Evolutionary conservation across 2,113 vertebrate genomes (phyloP).

Genomic region (Polypterus bichir): DNA sequence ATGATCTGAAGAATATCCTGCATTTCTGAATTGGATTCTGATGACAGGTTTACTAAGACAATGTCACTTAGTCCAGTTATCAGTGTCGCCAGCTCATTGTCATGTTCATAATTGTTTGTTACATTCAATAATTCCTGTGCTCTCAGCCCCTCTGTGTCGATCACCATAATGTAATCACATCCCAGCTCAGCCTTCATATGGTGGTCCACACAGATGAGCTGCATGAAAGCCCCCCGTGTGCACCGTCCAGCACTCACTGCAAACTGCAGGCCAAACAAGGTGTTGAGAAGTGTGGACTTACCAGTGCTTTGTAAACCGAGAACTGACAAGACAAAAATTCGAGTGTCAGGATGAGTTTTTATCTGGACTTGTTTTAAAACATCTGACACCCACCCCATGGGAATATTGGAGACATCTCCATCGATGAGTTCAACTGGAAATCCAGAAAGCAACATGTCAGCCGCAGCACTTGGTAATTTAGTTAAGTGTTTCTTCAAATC

Average conservation of each 20-base stretch:
- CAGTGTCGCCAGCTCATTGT: slow-evolving; percentile 35
- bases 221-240: slow-evolving; percentile 29
- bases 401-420: slow-evolving; percentile 7
- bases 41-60: slow-evolving; percentile 33
- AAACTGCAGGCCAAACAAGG: slow-evolving; percentile 49
- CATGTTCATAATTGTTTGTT: slow-evolving; percentile 34
- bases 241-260: slow-evolving; percentile 27
- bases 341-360: background rate
- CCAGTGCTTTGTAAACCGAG: slow-evolving; percentile 6
- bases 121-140: slow-evolving; percentile 1
- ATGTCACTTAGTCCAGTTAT: slow-evolving; percentile 42
- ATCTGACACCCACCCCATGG: slow-evolving; percentile 1
- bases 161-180: no score
- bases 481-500: slow-evolving; percentile 16
- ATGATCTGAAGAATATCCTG: no score
- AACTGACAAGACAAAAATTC: background rate
- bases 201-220: no score
- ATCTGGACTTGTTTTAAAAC: background rate
- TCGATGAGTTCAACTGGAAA: slow-evolving; percentile 7
- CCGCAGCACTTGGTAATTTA: background rate
- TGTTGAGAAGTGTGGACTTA: slow-evolving; percentile 46
- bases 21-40: no score
- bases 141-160: no score
- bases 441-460: slow-evolving; percentile 4
- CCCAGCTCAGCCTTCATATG: no score